Evolutionary conservation across 2,888 invertebrate genomes (phyloP), one percentile per base, ranked within the genome.

Genomic region (Meteorus colon): DNA sequence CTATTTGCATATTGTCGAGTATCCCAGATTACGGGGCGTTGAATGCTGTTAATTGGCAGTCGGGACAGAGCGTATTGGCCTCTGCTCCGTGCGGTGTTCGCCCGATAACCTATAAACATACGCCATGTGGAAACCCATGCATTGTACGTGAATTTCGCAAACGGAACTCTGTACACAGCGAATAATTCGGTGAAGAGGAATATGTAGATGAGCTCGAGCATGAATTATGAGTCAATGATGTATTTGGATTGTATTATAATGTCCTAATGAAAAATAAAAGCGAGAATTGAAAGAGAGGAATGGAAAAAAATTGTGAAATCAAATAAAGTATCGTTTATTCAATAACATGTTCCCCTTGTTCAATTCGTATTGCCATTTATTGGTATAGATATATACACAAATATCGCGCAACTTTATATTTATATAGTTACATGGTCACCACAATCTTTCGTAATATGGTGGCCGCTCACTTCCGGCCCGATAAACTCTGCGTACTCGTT

Each of bases 31-130:
- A 82, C 82, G 81, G 77, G 80, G 77, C 79, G 79, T 78, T 75
- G 79, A 79, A 79, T 78, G 69, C 79, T 81, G 80, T 84, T 83
- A 84, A 84, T 84, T 84, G 84, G 83, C 81, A 82, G 69, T 79
- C 75, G 65, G 74, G 72, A 73, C 68, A 76, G 69, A 76, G 68
- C 69, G 51, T 69, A 76, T 71, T 78, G 68, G 67, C 62, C 75
- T 48, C 63, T 74, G 76, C 66, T 76, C 68, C 69, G 66, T 71
- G 75, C 37, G 48, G 65, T 55, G 27, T 69, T 60, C 70, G 67
- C 73, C 76, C 79, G 75, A 73, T 73, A 77, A 77, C 75, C 79
- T 74, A 76, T 77, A 77, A 77, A 78, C 72, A 76, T 72, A 68
- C 45, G 63, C n/a, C 31, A 16, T 31, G 41, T 34, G 48, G 63